phyloP scores from a whole-genome alignment of 1,140 invertebrate genomes.

The Sitophilus oryzae region DNA sequence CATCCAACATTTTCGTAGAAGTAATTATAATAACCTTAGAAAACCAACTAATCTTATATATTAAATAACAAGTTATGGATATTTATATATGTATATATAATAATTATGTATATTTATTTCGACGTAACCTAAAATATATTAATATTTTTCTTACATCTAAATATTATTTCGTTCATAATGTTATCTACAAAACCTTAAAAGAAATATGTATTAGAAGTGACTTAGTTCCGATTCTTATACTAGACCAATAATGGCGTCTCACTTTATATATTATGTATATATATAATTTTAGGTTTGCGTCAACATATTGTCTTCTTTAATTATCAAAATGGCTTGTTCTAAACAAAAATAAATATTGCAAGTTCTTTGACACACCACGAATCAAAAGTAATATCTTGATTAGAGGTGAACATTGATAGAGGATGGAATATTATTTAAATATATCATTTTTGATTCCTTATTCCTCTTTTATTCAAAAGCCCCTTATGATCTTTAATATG shows the following conservation, averaged over 20 bases:
- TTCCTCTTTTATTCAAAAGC: not conserved
- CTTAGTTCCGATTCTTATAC: constrained; percentile 15
- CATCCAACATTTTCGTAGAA: not conserved
- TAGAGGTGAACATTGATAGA: too few species aligned
- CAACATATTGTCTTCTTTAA: not conserved
- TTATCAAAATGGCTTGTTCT: too few species aligned
- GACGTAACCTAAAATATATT: constrained; percentile 25
- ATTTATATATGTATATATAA: constrained; percentile 19
- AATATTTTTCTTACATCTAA: constrained; percentile 14
- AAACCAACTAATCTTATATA: constrained; percentile 17
- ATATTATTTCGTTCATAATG: constrained; percentile 6
- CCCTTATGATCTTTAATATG: too few species aligned
- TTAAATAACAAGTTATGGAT: constrained; percentile 23
- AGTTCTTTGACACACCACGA: too few species aligned
- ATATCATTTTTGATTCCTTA: not conserved
- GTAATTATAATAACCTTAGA: constrained; percentile 10
- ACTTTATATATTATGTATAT: not conserved
- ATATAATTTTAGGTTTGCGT: not conserved
- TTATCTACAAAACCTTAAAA: constrained; percentile 19
- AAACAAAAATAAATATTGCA: too few species aligned
- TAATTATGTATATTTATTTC: constrained; percentile 24
- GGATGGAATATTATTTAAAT: too few species aligned
- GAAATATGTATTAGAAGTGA: constrained; percentile 15
- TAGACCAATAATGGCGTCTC: constrained; percentile 21
- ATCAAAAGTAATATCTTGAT: too few species aligned